These are phyloP conservation scores for Drosophila pegasa DNA, from an alignment of 2,888 invertebrate species.

Conservation along the genomic window DNA sequence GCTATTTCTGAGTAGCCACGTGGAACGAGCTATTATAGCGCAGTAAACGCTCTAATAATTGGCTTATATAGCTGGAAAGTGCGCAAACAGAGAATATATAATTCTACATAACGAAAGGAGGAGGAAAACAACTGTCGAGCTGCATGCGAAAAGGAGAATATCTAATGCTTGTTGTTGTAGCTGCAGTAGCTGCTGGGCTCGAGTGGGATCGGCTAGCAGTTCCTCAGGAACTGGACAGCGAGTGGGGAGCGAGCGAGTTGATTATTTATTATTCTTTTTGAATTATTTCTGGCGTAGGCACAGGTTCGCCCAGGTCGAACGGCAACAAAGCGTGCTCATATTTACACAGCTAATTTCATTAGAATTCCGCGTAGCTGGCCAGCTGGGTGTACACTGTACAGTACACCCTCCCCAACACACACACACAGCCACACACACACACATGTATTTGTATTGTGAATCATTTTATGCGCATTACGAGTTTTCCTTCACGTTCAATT, in stretches of 20 bases:
- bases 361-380: constrained; percentile 53
- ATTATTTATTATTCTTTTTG: constrained; percentile 43
- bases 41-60: constrained; percentile 30
- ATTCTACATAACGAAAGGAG: neutral
- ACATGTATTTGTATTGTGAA: constrained; percentile 44
- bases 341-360: constrained; percentile 68
- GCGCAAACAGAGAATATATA: constrained; percentile 4
- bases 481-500: constrained; percentile 81
- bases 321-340: constrained; percentile 28
- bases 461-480: constrained; percentile 71
- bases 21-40: constrained; percentile 46
- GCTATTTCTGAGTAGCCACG: constrained; percentile 3
- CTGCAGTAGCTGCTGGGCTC: constrained; percentile 29
- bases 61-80: constrained; percentile 21
- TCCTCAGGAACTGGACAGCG: constrained; percentile 28
- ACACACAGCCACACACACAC: neutral
- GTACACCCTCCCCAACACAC: constrained; percentile 5
- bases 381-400: constrained; percentile 19
- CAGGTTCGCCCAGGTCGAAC: constrained; percentile 23
- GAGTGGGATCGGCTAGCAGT: constrained; percentile 29
- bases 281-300: constrained; percentile 46
- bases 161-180: constrained; percentile 19
- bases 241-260: too few relatives aligned
- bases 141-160: constrained; percentile 16
- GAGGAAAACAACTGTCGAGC: constrained; percentile 1